Evolutionary conservation across 1,140 invertebrate genomes (phyloP).

Genomic region (Ooceraea biroi): DNA sequence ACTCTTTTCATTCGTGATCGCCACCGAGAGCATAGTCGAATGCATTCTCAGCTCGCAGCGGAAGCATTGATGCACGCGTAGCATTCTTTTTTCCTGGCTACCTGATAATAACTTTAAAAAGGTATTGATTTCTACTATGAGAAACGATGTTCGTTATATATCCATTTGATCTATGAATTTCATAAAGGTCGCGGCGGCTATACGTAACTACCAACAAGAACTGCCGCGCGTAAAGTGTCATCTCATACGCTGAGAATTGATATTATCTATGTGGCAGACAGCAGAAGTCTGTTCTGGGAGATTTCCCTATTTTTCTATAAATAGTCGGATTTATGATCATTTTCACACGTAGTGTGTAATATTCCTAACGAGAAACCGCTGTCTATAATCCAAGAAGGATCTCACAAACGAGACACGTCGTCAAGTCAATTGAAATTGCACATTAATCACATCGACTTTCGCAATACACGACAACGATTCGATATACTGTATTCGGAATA

Average conservation of each 20-base stretch:
- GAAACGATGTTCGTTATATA: slow-evolving; percentile 32
- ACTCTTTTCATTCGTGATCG: not conserved
- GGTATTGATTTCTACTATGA: slow-evolving; percentile 25
- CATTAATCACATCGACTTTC: slow-evolving; percentile 11
- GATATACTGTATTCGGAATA: not conserved
- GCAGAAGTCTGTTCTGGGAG: slow-evolving; percentile 13
- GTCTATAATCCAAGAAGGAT: slow-evolving; percentile 16
- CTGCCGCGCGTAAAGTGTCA: slow-evolving; percentile 1
- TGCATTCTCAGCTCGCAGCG: not conserved
- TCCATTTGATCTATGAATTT: slow-evolving; percentile 21
- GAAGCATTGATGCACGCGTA: slow-evolving; percentile 6
- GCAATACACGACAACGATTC: slow-evolving; percentile 7
- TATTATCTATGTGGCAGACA: slow-evolving; percentile 29
- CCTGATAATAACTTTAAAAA: slow-evolving; percentile 29
- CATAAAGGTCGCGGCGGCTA: slow-evolving; percentile 2
- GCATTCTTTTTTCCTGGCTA: slow-evolving; percentile 7
- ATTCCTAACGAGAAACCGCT: not conserved
- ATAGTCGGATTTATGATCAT: slow-evolving; percentile 4
- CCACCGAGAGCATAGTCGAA: slow-evolving; percentile 42
- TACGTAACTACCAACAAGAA: slow-evolving; percentile 26
- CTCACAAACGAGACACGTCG: not conserved
- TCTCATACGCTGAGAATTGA: slow-evolving; percentile 25
- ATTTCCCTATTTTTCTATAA: not conserved
- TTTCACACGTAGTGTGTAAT: not conserved
- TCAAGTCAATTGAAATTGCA: slow-evolving; percentile 18